Evolutionary conservation across 2,797 vertebrate genomes (phyloP).

Genomic region (Tadarida brasiliensis): DNA sequence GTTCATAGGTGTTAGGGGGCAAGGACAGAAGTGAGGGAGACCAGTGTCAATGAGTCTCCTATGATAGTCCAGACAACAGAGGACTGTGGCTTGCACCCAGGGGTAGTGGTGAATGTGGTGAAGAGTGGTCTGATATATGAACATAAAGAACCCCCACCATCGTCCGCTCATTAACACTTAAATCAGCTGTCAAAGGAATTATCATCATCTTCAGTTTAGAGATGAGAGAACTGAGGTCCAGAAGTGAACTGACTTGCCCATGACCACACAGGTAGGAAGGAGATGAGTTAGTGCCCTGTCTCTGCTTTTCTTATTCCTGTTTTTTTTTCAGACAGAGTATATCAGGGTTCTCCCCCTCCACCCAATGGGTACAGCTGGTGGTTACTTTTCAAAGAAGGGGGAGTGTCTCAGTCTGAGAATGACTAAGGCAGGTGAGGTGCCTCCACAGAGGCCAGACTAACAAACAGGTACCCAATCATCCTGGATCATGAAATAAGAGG

Average conservation of each 20-base stretch:
- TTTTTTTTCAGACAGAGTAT: background rate
- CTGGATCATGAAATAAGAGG: background rate
- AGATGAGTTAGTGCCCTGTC: background rate
- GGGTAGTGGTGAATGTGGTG: background rate
- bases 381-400: background rate
- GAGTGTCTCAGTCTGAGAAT: background rate
- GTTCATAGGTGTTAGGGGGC: background rate
- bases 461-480: background rate
- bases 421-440: background rate
- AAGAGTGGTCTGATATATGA: background rate
- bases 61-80: background rate
- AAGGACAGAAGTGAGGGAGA: constrained; percentile 19
- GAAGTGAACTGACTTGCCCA: constrained; percentile 6
- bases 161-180: background rate
- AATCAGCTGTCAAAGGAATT: background rate
- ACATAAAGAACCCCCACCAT: background rate
- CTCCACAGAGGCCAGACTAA: background rate
- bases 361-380: background rate
- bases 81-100: background rate
- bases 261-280: background rate
- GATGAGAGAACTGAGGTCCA: background rate
- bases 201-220: background rate
- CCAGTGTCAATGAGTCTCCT: background rate
- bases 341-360: background rate
- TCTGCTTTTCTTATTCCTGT: background rate